Percentiles rank a stretch among this genome's conserved stretches.
Evolutionary conservation across 2,113 vertebrate genomes (phyloP).

Genomic region (Campylomormyrus numenius): DNA sequence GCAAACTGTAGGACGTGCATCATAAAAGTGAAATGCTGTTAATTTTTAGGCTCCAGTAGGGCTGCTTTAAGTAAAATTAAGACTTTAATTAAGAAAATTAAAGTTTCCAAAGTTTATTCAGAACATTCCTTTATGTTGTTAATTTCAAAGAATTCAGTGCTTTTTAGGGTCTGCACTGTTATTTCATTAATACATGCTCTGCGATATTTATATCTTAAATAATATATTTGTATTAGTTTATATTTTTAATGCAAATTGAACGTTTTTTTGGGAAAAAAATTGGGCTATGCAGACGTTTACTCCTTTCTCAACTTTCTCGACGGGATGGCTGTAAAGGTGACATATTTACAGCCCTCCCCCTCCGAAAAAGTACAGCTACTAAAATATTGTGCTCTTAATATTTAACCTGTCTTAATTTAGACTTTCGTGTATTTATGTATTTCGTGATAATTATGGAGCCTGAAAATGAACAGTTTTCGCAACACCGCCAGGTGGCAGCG

Average conservation of each 20-base stretch:
- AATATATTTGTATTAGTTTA: neutral
- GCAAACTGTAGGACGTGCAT: neutral
- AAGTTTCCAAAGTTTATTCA: neutral
- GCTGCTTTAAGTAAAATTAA: neutral
- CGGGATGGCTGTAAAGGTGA: neutral
- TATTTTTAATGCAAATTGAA: neutral
- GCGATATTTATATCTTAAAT: neutral
- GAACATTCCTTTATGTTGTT: neutral
- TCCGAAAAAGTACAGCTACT: neutral
- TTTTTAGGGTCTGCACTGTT: neutral
- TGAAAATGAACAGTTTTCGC: neutral
- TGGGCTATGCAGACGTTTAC: neutral
- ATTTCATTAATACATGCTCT: neutral
- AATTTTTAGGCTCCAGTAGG: neutral
- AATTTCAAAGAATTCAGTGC: neutral
- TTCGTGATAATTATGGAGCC: neutral
- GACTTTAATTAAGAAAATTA: no score
- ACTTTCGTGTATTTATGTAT: neutral
- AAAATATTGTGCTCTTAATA: neutral
- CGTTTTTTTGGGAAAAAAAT: neutral
- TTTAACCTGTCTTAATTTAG: neutral
- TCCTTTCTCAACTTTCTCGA: neutral
- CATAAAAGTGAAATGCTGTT: neutral
- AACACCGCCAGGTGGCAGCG: constrained; percentile 19
- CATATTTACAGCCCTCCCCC: neutral